These are phyloP conservation scores for Drosophila kanapiae DNA, from an alignment of 1,140 invertebrate genomes.

Conservation along the genomic window DNA sequence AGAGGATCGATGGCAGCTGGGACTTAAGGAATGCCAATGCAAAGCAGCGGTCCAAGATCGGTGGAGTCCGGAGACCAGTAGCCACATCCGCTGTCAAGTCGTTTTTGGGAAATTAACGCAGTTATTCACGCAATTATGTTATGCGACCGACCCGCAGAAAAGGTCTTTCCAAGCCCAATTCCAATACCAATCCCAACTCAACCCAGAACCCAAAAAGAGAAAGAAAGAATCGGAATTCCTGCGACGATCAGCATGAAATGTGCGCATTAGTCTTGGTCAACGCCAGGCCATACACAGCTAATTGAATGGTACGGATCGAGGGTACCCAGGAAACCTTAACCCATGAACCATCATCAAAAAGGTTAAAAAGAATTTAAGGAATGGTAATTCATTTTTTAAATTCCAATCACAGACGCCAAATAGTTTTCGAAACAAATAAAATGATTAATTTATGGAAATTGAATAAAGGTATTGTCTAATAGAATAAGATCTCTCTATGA, in stretches of 20 bases:
- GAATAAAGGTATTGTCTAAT: neutral
- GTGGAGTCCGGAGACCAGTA: constrained; percentile 51
- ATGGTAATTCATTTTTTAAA: neutral
- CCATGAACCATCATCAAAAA: neutral
- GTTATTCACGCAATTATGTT: constrained; percentile 73
- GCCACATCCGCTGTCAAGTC: constrained; percentile 78
- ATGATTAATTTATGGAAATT: neutral
- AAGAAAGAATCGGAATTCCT: constrained; percentile 47
- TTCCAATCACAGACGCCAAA: neutral
- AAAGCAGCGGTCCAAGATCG: constrained; percentile 23
- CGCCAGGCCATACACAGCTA: constrained; percentile 34
- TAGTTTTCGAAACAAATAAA: neutral
- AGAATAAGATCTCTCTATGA: neutral
- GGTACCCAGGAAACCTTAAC: constrained; percentile 26
- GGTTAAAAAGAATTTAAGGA: neutral
- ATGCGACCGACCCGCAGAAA: constrained; percentile 36
- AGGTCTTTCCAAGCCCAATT: constrained; percentile 16
- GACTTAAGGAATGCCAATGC: constrained; percentile 40
- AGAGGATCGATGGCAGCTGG: constrained; percentile 28
- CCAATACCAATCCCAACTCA: constrained; percentile 1
- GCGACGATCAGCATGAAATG: constrained; percentile 62
- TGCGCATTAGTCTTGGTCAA: constrained; percentile 62
- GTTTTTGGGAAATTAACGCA: constrained; percentile 74
- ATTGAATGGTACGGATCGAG: constrained; percentile 39
- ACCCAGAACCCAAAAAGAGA: constrained; percentile 4